Base-by-base conservation (phyloP, 23 tunicate species). In the Ascidia mentula region DNA sequence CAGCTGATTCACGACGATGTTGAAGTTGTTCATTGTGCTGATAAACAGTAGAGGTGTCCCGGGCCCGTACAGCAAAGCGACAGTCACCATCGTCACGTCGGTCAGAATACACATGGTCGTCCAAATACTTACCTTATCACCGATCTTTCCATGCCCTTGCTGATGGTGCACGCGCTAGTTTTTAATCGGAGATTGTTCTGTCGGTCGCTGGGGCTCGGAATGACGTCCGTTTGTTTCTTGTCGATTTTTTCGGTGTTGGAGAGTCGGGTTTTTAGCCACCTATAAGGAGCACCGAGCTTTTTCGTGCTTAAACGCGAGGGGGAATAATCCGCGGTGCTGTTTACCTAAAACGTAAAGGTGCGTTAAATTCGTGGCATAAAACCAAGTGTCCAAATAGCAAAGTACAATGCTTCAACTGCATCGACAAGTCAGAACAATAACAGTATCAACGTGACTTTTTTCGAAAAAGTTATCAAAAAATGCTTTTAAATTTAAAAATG, bases 31-130 rank as follows among this genome's bases (percentile, higher is more conserved):
- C 61, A 83, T 36, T 17, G 78, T 46, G 65, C 86, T 45, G 30
- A 85, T 85, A 12, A 90, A 61, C 75, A 90, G 59, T 32, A 90
- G 77, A 17, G 96, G 89, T 0, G 86, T 76, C 0, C 96, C 96
- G 0, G 77, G 72, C 6, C 96, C 96, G 18, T 72, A 46, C 8
- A 20, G 26, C 22, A 88, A 40, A 32, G 88, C 80, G 0, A 85
- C 72, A 17, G 37, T 35, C 0, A 90, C 86, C 34, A 81, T 40
- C n/a, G 86, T 75, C n/a, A 46, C 34, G 89, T 90, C 96, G 33
- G 85, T 84, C 20, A 69, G 36, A 17, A 90, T 77, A 45, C 96
- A 90, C 60, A 90, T 69, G 8, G 79, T 36, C 0, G 90, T 79
- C 89, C 96, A 90, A 22, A 85, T 17, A 85, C 73, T 13, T 82